A percentile compares a stretch with the other conserved stretches of the same genome.
phyloP scores from a whole-genome alignment of 1,140 invertebrate species.

The Maniola jurtina region DNA sequence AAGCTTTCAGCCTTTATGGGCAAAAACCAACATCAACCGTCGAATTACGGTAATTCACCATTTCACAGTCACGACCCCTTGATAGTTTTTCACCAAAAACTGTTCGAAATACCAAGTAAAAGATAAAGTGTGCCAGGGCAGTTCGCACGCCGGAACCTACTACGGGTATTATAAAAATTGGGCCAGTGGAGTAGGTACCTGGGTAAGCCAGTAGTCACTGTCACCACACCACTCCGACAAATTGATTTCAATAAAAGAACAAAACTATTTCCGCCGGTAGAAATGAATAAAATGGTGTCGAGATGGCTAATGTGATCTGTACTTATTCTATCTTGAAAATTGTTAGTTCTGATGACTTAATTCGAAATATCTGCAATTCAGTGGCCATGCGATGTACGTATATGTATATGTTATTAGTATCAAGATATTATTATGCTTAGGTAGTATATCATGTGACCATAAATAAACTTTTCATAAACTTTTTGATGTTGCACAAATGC shows the following conservation, averaged over 20 bases:
- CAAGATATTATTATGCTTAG: too few species aligned
- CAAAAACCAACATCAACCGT: constrained; percentile 55
- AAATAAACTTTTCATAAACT: too few species aligned
- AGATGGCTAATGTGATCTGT: constrained; percentile 12
- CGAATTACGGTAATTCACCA: constrained; percentile 64
- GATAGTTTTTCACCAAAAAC: constrained; percentile 62
- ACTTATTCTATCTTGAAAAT: not conserved
- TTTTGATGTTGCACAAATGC: too few species aligned
- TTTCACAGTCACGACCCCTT: constrained; percentile 70
- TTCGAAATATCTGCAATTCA: not conserved
- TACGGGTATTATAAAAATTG: constrained; percentile 64
- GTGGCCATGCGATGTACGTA: not conserved
- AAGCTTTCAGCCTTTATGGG: constrained; percentile 50
- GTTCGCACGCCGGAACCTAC: constrained; percentile 58
- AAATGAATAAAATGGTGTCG: constrained; percentile 25
- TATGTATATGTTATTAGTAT: too few species aligned
- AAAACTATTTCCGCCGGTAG: constrained; percentile 23
- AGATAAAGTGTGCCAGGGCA: constrained; percentile 58
- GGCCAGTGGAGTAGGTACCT: constrained; percentile 42
- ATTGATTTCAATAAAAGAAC: constrained; percentile 44
- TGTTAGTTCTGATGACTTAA: not conserved
- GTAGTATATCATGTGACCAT: too few species aligned
- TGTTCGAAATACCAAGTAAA: constrained; percentile 38
- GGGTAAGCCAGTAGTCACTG: constrained; percentile 1
- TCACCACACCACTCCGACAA: constrained; percentile 42